Evolutionary conservation across 2,888 invertebrate genomes (phyloP).

Genomic region (Aspidiotus destructor): DNA sequence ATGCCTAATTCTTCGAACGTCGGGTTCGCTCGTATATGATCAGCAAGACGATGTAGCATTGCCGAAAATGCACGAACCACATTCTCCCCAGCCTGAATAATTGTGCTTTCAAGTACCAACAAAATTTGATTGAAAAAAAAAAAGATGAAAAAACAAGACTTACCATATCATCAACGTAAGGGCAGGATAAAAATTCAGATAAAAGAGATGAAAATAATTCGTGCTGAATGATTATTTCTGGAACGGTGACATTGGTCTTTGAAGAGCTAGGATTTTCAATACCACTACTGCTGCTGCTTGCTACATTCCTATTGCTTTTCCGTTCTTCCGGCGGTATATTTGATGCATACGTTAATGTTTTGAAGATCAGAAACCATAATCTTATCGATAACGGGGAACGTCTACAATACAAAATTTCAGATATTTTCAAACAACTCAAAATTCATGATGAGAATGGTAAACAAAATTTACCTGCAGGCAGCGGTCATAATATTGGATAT

Average conservation of each 20-base stretch:
- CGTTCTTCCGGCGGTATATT: constrained; percentile 47
- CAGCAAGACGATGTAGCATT: constrained; percentile 15
- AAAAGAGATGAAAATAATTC: constrained; percentile 17
- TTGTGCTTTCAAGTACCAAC: too few species aligned
- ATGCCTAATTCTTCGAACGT: constrained; percentile 41
- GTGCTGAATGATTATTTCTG: constrained; percentile 18
- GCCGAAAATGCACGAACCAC: constrained; percentile 16
- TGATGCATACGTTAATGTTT: constrained; percentile 62
- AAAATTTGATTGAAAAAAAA: too few species aligned
- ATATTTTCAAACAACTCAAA: constrained; percentile 1
- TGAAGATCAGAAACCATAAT: constrained; percentile 70
- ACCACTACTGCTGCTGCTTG: constrained; percentile 4
- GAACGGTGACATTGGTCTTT: background rate
- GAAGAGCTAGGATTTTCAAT: background rate
- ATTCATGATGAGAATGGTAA: background rate
- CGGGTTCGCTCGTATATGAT: constrained; percentile 3
- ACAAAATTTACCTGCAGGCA: constrained; percentile 7
- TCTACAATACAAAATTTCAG: constrained; percentile 39
- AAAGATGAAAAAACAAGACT: background rate
- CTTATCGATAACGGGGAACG: constrained; percentile 58
- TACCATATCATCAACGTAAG: constrained; percentile 29
- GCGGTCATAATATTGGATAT: constrained; percentile 24
- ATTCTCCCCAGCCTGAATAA: constrained; percentile 20
- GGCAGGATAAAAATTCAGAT: constrained; percentile 18
- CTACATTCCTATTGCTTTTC: constrained; percentile 2